These are phyloP conservation scores for Odontomyia ornata DNA, from an alignment of 2,888 invertebrate genomes.

Conservation along the genomic window DNA sequence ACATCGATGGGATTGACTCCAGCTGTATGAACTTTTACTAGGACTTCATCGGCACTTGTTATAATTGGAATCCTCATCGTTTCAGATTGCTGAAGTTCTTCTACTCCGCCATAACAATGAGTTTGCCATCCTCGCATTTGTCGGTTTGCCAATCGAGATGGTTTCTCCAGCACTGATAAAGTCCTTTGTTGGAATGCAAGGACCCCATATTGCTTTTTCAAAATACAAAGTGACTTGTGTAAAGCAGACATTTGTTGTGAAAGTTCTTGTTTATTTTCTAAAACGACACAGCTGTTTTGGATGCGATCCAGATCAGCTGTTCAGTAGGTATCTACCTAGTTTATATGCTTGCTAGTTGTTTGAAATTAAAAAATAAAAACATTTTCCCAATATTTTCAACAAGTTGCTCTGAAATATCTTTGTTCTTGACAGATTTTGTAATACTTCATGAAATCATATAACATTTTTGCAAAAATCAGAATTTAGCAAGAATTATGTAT, in stretches of 20 bases:
- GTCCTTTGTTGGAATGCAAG: background rate
- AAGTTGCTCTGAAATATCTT: too few species aligned
- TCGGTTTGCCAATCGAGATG: background rate
- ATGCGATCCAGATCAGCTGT: too few species aligned
- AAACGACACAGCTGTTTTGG: background rate
- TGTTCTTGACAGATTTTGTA: too few species aligned
- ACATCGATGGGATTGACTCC: conserved; percentile 93
- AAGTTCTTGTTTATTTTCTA: background rate
- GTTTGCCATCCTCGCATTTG: conserved; percentile 84
- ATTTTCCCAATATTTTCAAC: too few species aligned
- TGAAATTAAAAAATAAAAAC: too few species aligned
- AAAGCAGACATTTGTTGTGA: background rate
- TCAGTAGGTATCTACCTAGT: too few species aligned
- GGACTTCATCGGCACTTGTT: conserved; percentile 75
- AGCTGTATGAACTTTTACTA: conserved; percentile 84
- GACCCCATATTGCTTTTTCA: background rate
- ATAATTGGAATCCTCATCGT: conserved; percentile 75
- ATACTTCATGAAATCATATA: too few species aligned
- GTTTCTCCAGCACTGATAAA: background rate
- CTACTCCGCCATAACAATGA: conserved; percentile 77
- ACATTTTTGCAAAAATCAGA: too few species aligned
- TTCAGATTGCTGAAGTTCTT: conserved; percentile 72
- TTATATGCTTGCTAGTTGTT: too few species aligned
- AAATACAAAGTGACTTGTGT: background rate
- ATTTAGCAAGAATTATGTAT: too few species aligned